phyloP scores from a whole-genome alignment of 2,797 vertebrate species.

The Takifugu ocellatus region DNA sequence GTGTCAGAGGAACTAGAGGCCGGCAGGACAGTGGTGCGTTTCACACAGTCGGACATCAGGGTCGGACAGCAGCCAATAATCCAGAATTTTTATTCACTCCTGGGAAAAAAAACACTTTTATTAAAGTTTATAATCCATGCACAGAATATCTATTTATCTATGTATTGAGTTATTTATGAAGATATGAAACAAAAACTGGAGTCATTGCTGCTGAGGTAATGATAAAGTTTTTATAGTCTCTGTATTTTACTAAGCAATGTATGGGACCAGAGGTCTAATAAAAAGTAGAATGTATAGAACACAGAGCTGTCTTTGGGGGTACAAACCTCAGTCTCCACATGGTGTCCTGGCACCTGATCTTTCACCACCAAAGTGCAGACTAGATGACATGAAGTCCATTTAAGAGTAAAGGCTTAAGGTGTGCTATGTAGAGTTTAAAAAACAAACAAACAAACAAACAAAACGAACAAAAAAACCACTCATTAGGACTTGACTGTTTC shows the following conservation, averaged over 20 bases:
- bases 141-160: constrained; percentile 84
- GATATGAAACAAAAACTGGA: constrained; percentile 52
- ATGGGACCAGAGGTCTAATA: constrained; percentile 62
- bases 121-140: constrained; percentile 77
- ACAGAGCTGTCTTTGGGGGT: constrained; percentile 68
- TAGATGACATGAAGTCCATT: constrained; percentile 19
- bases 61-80: constrained; percentile 45
- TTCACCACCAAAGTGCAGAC: constrained; percentile 63
- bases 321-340: constrained; percentile 44
- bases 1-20: constrained; percentile 88
- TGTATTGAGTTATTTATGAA: constrained; percentile 74
- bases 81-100: constrained; percentile 66
- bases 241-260: constrained; percentile 79
- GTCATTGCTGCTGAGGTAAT: constrained; percentile 67
- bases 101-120: constrained; percentile 65
- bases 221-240: constrained; percentile 77
- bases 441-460: not conserved
- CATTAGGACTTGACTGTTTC: constrained; percentile 54
- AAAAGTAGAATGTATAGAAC: constrained; percentile 76
- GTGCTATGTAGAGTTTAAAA: constrained; percentile 22
- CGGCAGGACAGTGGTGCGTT: constrained; percentile 49
- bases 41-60: constrained; percentile 57
- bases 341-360: constrained; percentile 36
- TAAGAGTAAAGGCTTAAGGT: constrained; percentile 22
- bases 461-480: constrained; percentile 8